Base-by-base conservation (phyloP, 2,113 vertebrate species). In the Ptilorrhoa leucosticta region DNA sequence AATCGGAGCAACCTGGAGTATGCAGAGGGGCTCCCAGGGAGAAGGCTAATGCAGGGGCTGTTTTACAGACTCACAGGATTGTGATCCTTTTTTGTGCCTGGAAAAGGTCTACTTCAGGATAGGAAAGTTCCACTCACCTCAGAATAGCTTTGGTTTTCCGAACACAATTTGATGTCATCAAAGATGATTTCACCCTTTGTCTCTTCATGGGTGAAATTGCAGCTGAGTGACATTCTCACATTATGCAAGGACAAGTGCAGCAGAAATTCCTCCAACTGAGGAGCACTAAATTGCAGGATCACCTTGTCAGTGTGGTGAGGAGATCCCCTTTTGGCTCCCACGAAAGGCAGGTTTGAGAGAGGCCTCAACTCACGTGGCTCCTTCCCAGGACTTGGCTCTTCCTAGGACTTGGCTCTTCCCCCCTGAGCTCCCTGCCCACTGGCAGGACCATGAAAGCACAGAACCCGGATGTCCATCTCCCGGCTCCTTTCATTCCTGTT, bases 151-250 rank as follows among this genome's bases (percentile, higher is more conserved):
- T 45, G 19, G 39, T 83, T 96, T 96, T 91, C 95, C 1, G 0
- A 95, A 91, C 83, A 50, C 45, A 88, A 66, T 73, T 86, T 54
- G 68, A 66, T 83, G 66, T 65, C 82, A 90, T 63, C 60, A 56
- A 77, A 76, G 76, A 66, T 78, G 35, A 92, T 73, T 95, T 86
- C 71, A 83, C 15, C 54, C 56, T 90, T 94, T 80, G 71, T 81
- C 39, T 90, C 58, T 58, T 85, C 2, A 2, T 3, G 31, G 75
- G 70, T 95, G 75, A 88, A 94, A 93, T 26, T 86, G 87, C 94
- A 88, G 82, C 70, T 87, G 58, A 85, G 54, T 80, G 79, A 96
- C 85, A 77, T 80, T 94, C 90, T 87, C 93, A 83, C 9, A 2
- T 73, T 82, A 65, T 86, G 35, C 82, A 47, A 30, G 71, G 90